Conservation (phyloP, 2,113 vertebrate species). For the Sitta europaea region DNA sequence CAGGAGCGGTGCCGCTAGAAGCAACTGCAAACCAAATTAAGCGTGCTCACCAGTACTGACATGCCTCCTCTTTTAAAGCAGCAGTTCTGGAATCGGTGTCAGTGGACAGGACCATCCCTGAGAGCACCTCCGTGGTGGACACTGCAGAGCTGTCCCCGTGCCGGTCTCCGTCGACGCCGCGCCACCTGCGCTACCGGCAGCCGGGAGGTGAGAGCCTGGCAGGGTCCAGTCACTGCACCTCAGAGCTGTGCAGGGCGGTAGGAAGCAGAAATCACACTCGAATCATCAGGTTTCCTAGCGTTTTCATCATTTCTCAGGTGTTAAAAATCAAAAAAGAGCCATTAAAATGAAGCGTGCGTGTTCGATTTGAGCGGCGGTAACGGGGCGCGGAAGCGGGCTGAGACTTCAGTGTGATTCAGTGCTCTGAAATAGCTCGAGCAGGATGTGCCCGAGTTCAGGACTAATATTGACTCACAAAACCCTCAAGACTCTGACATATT, state of each 20-base stretch:
- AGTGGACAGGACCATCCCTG: conserved; percentile 83
- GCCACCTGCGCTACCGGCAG: conserved; percentile 89
- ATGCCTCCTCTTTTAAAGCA: conserved; percentile 63
- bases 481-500: background rate
- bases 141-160: conserved; percentile 86
- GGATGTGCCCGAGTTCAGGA: background rate
- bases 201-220: conserved; percentile 79
- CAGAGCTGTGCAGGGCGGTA: background rate
- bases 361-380: background rate
- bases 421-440: background rate
- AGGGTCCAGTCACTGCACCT: background rate
- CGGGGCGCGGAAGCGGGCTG: background rate
- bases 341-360: background rate
- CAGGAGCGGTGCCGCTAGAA: background rate
- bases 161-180: conserved; percentile 89
- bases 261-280: background rate
- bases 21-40: background rate
- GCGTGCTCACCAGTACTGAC: background rate
- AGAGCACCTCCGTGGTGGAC: conserved; percentile 80
- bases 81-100: conserved; percentile 87
- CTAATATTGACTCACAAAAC: background rate
- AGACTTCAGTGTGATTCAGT: background rate
- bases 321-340: background rate
- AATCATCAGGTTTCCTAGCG: background rate
- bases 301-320: background rate